Conservation (phyloP, 2,113 vertebrate genomes). For the Pseudopodoces humilis region DNA sequence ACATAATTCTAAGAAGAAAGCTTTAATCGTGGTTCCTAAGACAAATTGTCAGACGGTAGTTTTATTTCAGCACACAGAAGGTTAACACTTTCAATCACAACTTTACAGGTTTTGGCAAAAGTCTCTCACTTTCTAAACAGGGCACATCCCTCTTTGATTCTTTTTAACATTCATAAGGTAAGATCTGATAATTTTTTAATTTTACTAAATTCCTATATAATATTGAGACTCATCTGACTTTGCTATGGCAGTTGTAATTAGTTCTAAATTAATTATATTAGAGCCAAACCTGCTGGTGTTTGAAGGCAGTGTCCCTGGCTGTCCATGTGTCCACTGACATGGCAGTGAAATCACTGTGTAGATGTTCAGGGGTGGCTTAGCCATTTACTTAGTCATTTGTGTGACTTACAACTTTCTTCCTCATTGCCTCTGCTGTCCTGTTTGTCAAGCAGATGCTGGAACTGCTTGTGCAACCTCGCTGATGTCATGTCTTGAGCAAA, state of each 20-base stretch:
- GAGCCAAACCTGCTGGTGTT: background rate
- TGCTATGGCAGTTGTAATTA: background rate
- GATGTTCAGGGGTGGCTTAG: background rate
- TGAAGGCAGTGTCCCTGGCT: background rate
- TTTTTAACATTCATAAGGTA: background rate
- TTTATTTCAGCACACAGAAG: background rate
- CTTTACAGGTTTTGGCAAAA: background rate
- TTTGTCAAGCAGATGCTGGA: background rate
- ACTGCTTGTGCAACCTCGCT: background rate
- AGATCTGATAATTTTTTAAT: background rate
- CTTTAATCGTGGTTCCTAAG: background rate
- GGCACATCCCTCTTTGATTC: background rate
- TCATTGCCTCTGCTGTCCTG: background rate
- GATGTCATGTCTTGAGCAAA: background rate
- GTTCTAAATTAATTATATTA: background rate
- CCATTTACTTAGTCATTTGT: background rate
- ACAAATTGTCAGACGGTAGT: background rate
- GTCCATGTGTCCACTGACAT: background rate
- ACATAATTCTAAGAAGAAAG: background rate
- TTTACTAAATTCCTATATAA: background rate
- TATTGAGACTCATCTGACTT: background rate
- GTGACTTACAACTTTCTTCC: background rate
- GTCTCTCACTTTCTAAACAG: background rate
- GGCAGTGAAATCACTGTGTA: background rate
- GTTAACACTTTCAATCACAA: background rate